Base-by-base conservation (phyloP, 2,797 vertebrate species). In the Bradypodion pumilum region DNA sequence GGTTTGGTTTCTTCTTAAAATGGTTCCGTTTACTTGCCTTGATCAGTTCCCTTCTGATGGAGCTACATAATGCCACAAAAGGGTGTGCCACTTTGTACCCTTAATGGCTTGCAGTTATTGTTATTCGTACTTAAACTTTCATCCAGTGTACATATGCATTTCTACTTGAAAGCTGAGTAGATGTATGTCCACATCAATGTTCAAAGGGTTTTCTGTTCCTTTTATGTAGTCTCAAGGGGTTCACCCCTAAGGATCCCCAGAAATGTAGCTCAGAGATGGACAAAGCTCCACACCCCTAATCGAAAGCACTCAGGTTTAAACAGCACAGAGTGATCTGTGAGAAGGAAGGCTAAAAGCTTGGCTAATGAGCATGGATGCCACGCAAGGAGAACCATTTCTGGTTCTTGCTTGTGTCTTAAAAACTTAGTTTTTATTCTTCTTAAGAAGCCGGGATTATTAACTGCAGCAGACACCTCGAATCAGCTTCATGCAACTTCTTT, bases 121-220 rank as follows among this genome's bases (percentile, higher is more conserved):
- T 27, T 84, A 42, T 37, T 78, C 82, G 85, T 89, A 85, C 85
- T 77, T 68, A 86, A 91, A 83, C 2, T n/a, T 13, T 76, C 19
- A 78, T 87, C 89, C 89, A 35, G 88, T 83, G 88, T 68, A 72
- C 60, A 0, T 62, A 80, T 86, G 46, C 85, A 83, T 82, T 82
- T 88, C 16, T 59, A 89, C 77, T 80, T 92, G 79, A 93, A 93
- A 93, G 90, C 84, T 25, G 59, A 40, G 69, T 82, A 80, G 88
- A 80, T 56, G 52, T 70, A 84, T 85, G 85, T 56, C 40, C n/a
- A 9, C n/a, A 44, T 91, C 93, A 79, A 91, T 94, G 92, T 85
- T 5, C 83, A 44, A 52, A 66, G 0, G 84, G 73, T 59, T 59
- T 72, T 68, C 81, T 72, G 21, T n/a, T 87, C 72, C 65, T 91